Evolutionary conservation across 2,113 vertebrate species (phyloP).

Genomic region (Australoheros scitulus): DNA sequence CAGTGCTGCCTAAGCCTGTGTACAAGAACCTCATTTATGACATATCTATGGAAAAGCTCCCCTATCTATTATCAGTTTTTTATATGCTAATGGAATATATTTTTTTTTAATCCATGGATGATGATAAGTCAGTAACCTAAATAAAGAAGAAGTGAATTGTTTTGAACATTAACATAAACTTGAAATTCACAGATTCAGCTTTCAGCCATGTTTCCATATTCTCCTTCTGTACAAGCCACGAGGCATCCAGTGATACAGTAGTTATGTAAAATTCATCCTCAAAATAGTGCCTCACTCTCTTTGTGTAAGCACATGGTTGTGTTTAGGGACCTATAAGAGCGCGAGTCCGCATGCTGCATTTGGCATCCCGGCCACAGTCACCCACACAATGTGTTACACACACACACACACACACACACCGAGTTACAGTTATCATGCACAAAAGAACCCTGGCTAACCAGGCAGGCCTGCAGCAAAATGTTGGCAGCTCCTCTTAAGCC

Average conservation of each 20-base stretch:
- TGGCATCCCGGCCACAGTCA: slow-evolving; percentile 46
- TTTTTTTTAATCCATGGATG: neutral
- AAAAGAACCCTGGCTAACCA: slow-evolving; percentile 20
- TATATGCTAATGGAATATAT: neutral
- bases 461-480: slow-evolving; percentile 21
- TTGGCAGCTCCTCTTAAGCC: slow-evolving; percentile 27
- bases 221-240: neutral
- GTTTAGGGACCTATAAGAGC: slow-evolving; percentile 9
- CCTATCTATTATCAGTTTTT: neutral
- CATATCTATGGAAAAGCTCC: neutral
- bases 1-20: neutral
- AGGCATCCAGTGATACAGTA: slow-evolving; percentile 7
- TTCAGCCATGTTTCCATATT: neutral
- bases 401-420: slow-evolving; percentile 24
- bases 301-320: slow-evolving; percentile 25
- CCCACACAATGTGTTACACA: slow-evolving; percentile 35
- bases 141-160: neutral
- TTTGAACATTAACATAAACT: neutral
- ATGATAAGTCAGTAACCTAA: neutral
- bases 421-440: neutral
- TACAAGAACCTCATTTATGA: neutral
- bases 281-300: slow-evolving; percentile 24
- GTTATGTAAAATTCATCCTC: slow-evolving; percentile 25
- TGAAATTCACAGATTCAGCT: neutral
- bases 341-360: slow-evolving; percentile 9